Percentiles rank a stretch among this genome's conserved stretches.
Conservation (phyloP, 2,888 invertebrate genomes). For the Leptura quadrifasciata region DNA sequence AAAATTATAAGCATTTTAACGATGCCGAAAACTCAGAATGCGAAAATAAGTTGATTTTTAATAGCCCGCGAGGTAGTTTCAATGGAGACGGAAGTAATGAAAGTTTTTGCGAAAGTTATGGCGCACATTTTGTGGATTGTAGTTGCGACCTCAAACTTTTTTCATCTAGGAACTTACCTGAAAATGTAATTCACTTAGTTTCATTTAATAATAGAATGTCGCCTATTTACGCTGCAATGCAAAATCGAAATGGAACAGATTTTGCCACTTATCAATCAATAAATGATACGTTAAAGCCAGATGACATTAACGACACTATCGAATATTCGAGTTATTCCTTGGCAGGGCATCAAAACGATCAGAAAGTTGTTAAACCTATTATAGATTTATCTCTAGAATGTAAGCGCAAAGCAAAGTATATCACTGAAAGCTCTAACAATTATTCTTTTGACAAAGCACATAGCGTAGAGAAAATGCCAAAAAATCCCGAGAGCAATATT, state of each 20-base stretch:
- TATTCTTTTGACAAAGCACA: background rate
- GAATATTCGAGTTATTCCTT: constrained; percentile 43
- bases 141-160: constrained; percentile 49
- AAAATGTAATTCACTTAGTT: constrained; percentile 44
- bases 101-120: constrained; percentile 43
- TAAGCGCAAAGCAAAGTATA: background rate
- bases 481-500: background rate
- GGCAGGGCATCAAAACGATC: constrained; percentile 43
- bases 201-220: constrained; percentile 40
- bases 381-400: background rate
- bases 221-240: background rate
- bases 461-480: background rate
- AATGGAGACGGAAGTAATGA: constrained; percentile 46
- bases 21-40: constrained; percentile 14
- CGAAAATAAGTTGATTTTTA: constrained; percentile 24
- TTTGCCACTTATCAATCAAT: constrained; percentile 64
- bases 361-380: constrained; percentile 21
- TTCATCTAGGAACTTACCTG: constrained; percentile 34
- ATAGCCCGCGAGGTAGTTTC: constrained; percentile 45
- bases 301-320: constrained; percentile 52
- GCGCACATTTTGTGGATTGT: constrained; percentile 54
- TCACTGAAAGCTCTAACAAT: background rate
- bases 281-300: constrained; percentile 63
- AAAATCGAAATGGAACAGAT: constrained; percentile 46
- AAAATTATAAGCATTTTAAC: constrained; percentile 5